Conservation (phyloP, 2,888 invertebrate genomes). For the Eumerus sabulonum region DNA sequence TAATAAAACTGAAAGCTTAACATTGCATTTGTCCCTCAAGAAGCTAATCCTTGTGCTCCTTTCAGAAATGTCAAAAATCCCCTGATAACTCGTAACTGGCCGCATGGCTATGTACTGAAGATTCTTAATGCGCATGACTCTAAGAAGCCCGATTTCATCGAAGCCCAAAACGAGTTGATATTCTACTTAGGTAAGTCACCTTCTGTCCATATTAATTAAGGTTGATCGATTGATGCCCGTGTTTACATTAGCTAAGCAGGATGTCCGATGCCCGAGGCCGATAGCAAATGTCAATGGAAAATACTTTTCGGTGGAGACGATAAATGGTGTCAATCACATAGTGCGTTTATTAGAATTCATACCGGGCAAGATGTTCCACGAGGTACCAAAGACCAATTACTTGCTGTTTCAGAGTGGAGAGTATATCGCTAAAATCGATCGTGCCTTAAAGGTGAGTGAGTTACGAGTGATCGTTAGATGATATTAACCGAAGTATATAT, state of each 20-base stretch:
- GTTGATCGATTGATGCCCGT: constrained; percentile 13
- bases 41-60: constrained; percentile 36
- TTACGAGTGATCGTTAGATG: no score
- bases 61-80: constrained; percentile 82
- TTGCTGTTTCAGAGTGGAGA: constrained; percentile 87
- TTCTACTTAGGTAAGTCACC: constrained; percentile 84
- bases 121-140: constrained; percentile 91
- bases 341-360: constrained; percentile 88
- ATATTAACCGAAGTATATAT: constrained; percentile 49
- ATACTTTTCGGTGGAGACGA: constrained; percentile 81
- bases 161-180: constrained; percentile 88
- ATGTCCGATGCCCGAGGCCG: constrained; percentile 85
- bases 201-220: neutral
- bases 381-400: constrained; percentile 82
- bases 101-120: constrained; percentile 88
- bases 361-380: constrained; percentile 85
- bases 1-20: constrained; percentile 9
- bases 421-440: constrained; percentile 85
- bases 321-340: constrained; percentile 81
- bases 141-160: constrained; percentile 83
- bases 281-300: constrained; percentile 84
- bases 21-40: no score
- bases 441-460: constrained; percentile 82
- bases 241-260: constrained; percentile 80
- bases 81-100: constrained; percentile 80